A percentile compares a stretch with the other conserved stretches of the same genome.
phyloP scores from a whole-genome alignment of 2,888 invertebrate genomes.

The Gymnoscelis rufifasciata region DNA sequence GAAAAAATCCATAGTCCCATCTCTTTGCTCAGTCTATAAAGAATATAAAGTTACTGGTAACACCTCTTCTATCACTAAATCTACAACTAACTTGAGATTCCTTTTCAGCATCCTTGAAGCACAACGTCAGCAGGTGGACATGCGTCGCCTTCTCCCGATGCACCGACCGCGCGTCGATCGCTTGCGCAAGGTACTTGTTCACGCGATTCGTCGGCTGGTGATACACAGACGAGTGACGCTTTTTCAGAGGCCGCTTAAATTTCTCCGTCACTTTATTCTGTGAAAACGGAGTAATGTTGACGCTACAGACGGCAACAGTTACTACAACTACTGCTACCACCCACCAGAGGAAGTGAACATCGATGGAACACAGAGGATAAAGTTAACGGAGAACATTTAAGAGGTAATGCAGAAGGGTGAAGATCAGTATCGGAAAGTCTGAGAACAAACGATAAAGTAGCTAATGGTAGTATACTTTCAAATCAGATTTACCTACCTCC shows the following conservation, averaged over 20 bases:
- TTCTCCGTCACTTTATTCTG: slow-evolving; percentile 93
- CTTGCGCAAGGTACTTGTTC: slow-evolving; percentile 94
- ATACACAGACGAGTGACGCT: slow-evolving; percentile 91
- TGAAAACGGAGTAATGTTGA: slow-evolving; percentile 49
- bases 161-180: slow-evolving; percentile 93
- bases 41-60: no score
- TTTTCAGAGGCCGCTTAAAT: slow-evolving; percentile 92
- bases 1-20: no score
- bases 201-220: slow-evolving; percentile 94
- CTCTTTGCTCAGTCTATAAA: no score
- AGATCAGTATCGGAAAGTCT: slow-evolving; percentile 2
- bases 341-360: slow-evolving; percentile 33
- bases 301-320: slow-evolving; percentile 23
- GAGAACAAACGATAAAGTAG: no score
- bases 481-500: no score
- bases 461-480: no score
- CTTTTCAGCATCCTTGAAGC: slow-evolving; percentile 90
- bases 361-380: slow-evolving; percentile 31
- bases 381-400: slow-evolving; percentile 34
- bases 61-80: no score
- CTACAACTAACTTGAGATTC: slow-evolving; percentile 83
- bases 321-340: slow-evolving; percentile 26
- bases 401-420: slow-evolving; percentile 24
- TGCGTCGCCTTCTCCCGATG: slow-evolving; percentile 94
- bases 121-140: slow-evolving; percentile 90